Percentiles rank a stretch among this genome's conserved stretches.
Evolutionary conservation across 1,140 invertebrate species (phyloP).

Genomic region (Hermetia illucens): DNA sequence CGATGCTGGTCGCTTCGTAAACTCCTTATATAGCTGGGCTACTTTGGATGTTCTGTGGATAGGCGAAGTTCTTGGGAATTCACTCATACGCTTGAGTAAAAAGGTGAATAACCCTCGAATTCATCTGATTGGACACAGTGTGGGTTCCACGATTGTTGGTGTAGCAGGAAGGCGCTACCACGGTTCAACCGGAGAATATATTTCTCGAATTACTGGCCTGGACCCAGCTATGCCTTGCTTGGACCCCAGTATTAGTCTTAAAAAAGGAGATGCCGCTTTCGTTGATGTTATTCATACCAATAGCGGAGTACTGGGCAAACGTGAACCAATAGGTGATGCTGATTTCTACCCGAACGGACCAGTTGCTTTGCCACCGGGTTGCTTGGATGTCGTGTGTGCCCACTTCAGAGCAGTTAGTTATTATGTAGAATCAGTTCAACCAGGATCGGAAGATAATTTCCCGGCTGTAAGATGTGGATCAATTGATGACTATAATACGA

Average conservation of each 20-base stretch:
- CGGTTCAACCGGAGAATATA: background rate
- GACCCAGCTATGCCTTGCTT: slow-evolving; percentile 59
- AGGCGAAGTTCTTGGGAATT: too few relatives aligned
- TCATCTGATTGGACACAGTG: too few relatives aligned
- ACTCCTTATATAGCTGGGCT: too few relatives aligned
- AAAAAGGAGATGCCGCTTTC: slow-evolving; percentile 56
- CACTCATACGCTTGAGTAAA: too few relatives aligned
- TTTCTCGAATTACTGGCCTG: slow-evolving; percentile 30
- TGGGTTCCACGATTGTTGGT: too few relatives aligned
- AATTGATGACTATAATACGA: background rate
- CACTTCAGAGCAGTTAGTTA: background rate
- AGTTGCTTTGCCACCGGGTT: slow-evolving; percentile 46
- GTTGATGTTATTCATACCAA: slow-evolving; percentile 67
- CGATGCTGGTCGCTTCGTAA: too few relatives aligned
- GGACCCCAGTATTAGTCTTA: slow-evolving; percentile 42
- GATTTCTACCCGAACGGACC: slow-evolving; percentile 66
- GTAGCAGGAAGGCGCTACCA: too few relatives aligned
- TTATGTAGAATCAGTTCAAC: slow-evolving; percentile 1
- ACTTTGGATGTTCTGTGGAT: too few relatives aligned
- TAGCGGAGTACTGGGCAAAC: slow-evolving; percentile 45
- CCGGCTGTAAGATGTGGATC: background rate
- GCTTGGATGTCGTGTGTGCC: slow-evolving; percentile 4
- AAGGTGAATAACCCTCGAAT: too few relatives aligned
- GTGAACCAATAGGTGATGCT: slow-evolving; percentile 46
- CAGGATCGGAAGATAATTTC: background rate